Evolutionary conservation across 2,888 invertebrate species (phyloP).

Genomic region (Gymnosoma rotundatum): DNA sequence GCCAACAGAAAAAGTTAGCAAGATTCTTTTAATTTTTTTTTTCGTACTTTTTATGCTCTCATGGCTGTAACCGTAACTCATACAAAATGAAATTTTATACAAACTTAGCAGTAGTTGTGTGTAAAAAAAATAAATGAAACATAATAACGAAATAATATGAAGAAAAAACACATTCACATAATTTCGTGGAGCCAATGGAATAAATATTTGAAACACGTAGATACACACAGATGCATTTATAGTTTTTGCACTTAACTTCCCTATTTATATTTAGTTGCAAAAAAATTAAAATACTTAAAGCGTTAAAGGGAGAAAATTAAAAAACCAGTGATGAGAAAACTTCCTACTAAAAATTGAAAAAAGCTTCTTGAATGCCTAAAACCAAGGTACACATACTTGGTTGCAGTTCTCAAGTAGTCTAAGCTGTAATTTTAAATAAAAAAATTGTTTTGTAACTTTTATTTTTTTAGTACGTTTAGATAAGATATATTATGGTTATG

Average conservation of each 20-base stretch:
- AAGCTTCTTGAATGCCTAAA: no score
- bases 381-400: no score
- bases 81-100: conserved; percentile 8
- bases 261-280: conserved; percentile 2
- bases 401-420: no score
- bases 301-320: no score
- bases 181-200: conserved; percentile 15
- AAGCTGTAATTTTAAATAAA: no score
- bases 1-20: conserved; percentile 50
- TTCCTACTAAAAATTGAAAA: no score
- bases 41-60: conserved; percentile 9
- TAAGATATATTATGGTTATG: no score
- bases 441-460: no score
- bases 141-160: not conserved
- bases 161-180: conserved; percentile 31
- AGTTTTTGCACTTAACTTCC: conserved; percentile 30
- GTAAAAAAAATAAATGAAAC: not conserved
- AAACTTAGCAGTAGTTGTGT: conserved; percentile 28
- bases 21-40: conserved; percentile 10
- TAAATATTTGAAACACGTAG: conserved; percentile 35
- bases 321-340: no score
- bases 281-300: not conserved
- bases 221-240: conserved; percentile 21
- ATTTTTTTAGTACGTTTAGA: no score
- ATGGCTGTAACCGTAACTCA: conserved; percentile 34